Evolutionary conservation across 2,797 vertebrate species (phyloP).

Genomic region (Paratrypauchen microcephalus): DNA sequence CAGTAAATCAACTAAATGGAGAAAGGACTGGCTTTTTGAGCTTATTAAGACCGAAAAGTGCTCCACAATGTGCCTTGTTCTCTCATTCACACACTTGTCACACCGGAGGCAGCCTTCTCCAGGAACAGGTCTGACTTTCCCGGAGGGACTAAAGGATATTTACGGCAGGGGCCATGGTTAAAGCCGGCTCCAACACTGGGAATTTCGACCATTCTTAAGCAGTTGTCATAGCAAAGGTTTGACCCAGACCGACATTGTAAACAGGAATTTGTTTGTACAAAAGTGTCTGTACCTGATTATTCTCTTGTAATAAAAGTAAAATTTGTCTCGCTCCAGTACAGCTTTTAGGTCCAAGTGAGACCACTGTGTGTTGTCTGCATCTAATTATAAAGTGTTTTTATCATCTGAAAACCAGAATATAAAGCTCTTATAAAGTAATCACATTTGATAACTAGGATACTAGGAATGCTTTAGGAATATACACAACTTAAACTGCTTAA

Average conservation of each 20-base stretch:
- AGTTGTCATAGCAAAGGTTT: not conserved
- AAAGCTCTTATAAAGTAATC: no score
- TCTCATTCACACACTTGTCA: conserved; percentile 13
- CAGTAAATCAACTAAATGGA: conserved; percentile 2
- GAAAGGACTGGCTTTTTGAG: conserved; percentile 11
- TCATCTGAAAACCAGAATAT: no score
- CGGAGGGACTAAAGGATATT: not conserved
- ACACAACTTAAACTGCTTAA: no score
- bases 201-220: not conserved
- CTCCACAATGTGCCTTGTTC: conserved; percentile 11
- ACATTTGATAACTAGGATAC: no score
- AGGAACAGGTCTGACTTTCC: conserved; percentile 3
- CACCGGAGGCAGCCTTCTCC: conserved; percentile 1
- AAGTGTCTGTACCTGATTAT: no score
- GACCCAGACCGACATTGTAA: no score
- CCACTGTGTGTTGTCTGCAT: no score
- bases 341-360: no score
- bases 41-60: conserved; percentile 9
- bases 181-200: not conserved
- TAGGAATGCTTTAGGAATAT: no score
- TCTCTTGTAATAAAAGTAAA: not conserved
- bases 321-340: not conserved
- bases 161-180: not conserved
- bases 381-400: no score
- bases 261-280: no score